Evolutionary conservation across 1,140 invertebrate species (phyloP).

Genomic region (Rhizoglyphus robini): DNA sequence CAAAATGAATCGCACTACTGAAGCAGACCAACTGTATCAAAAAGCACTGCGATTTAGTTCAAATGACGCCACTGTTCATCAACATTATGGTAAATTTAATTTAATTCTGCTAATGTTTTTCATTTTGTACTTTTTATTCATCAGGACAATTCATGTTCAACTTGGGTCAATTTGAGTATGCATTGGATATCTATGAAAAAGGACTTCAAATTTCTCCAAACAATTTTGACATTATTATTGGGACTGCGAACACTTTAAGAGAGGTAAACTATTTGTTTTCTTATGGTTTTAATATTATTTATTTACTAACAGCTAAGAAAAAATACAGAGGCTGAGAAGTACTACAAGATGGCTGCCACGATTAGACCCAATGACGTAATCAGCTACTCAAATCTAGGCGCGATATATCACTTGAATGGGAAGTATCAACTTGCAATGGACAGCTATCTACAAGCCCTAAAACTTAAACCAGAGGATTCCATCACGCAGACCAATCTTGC

Average conservation of each 20-base stretch:
- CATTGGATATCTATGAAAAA: constrained; percentile 57
- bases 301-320: too few species aligned
- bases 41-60: constrained; percentile 63
- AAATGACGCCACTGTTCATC: constrained; percentile 54
- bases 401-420: constrained; percentile 78
- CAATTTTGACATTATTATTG: constrained; percentile 68
- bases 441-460: constrained; percentile 64
- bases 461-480: constrained; percentile 64
- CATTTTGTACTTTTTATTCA: constrained; percentile 25
- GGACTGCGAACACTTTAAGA: constrained; percentile 64
- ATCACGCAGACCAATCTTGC: constrained; percentile 74
- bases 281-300: background rate
- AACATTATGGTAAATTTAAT: constrained; percentile 59
- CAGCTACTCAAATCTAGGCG: constrained; percentile 80
- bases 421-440: constrained; percentile 68
- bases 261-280: too few species aligned
- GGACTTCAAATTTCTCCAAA: constrained; percentile 57
- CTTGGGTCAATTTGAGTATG: constrained; percentile 57
- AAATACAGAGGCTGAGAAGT: constrained; percentile 61
- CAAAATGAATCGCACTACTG: constrained; percentile 59
- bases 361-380: constrained; percentile 59
- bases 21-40: constrained; percentile 78
- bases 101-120: background rate
- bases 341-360: constrained; percentile 59
- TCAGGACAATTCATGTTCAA: constrained; percentile 72